Percentiles rank a stretch among this genome's conserved stretches.
phyloP scores from a whole-genome alignment of 2,113 vertebrate genomes.

The Psophia crepitans region DNA sequence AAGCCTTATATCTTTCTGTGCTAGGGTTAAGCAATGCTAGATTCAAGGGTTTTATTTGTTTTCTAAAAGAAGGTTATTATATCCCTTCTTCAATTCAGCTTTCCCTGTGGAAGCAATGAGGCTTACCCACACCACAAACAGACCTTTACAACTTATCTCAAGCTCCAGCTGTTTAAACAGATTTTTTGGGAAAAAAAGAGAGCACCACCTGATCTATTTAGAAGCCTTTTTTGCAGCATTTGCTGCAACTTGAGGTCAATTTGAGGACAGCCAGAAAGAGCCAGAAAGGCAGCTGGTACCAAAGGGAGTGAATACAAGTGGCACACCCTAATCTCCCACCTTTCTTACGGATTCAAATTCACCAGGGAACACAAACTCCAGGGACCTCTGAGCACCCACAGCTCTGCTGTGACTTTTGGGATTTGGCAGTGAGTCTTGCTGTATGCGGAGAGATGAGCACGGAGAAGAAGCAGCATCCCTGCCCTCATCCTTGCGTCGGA shows the following conservation, averaged over 20 bases:
- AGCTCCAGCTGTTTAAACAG: not conserved
- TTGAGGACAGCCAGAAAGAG: not conserved
- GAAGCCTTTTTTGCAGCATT: not conserved
- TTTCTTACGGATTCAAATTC: not conserved
- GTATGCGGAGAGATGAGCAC: not conserved
- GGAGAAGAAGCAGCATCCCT: not conserved
- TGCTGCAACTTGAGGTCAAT: not conserved
- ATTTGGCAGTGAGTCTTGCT: not conserved
- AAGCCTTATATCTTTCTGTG: not conserved
- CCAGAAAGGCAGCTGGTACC: not conserved
- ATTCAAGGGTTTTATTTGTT: not conserved
- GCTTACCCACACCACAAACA: not conserved
- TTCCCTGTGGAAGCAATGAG: not conserved
- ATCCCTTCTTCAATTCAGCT: not conserved
- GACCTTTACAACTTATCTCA: not conserved
- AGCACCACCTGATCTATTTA: not conserved
- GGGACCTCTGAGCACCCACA: not conserved
- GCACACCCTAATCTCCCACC: not conserved
- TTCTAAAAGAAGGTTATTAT: not conserved
- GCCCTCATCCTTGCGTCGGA: not conserved
- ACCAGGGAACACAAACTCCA: not conserved
- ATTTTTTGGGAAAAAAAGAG: not conserved
- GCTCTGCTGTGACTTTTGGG: fast-evolving
- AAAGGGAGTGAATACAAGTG: not conserved
- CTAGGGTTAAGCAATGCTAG: not conserved